Base-by-base conservation (phyloP, 2,888 invertebrate species). In the Drosophila seclusa region DNA sequence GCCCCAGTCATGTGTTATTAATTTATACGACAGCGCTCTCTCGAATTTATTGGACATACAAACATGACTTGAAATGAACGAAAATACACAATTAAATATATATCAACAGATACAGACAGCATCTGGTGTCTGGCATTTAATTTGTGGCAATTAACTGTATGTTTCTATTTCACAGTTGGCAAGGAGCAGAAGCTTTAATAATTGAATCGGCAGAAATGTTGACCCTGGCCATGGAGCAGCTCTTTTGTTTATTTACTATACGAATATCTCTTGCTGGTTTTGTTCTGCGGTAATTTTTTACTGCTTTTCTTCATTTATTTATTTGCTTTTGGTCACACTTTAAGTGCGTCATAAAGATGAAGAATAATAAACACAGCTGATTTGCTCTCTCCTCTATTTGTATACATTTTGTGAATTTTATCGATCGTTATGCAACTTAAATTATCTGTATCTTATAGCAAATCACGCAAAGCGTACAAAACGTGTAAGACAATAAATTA, bases 1-100 rank as follows among this genome's bases (percentile, higher is more conserved):
- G 53, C 32, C 65, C 38, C 58, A 79, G 72, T 77, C 84, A 85
- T 85, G 86, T 87, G 85, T 63, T 85, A 84, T 89, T 84, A 75
- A 85, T 84, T 89, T 73, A 76, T 67, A 70, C 63, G 57, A 59
- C 53, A 58, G 40, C 54, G 64, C 24, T 50, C 45, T 49, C 11
- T 61, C 70, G 34, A 77, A 71, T 52, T 87, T 69, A 73, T 82
- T 73, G 76, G 38, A 59, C 68, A 79, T 72, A 70, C 63, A 78
- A 59, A 63, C 54, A 57, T 18, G 16, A 62, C 54, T 54, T 16
- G 27, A 58, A 31, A 29, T 40, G 36, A 50, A 48, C 34, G 62
- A 50, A 64, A 32, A 65, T 50, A 29, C 4, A 27, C 16, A 29
- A 34, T 31, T 24, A 31, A 13, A 21, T 8, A 48, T 11, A 66